Conservation (phyloP, 2,888 invertebrate species). For the Ectemnius lituratus region DNA sequence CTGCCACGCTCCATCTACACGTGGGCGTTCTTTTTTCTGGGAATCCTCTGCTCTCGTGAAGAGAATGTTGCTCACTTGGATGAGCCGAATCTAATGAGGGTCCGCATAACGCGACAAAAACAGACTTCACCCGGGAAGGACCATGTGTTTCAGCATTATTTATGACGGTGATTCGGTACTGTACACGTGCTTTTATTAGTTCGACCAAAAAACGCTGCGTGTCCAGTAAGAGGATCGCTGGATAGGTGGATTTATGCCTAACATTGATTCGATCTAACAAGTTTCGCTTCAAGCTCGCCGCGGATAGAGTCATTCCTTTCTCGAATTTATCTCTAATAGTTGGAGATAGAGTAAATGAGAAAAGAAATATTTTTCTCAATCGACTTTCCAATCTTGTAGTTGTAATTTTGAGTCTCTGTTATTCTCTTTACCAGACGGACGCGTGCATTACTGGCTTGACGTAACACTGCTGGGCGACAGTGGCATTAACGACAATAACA, state of each 20-base stretch:
- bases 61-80: conserved; percentile 34
- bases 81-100: conserved; percentile 37
- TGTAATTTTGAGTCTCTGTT: conserved; percentile 12
- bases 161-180: not conserved
- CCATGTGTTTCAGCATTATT: conserved; percentile 13
- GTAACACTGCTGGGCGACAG: conserved; percentile 6
- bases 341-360: no score
- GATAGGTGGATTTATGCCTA: not conserved
- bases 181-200: conserved; percentile 7
- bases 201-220: conserved; percentile 1
- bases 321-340: no score
- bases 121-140: not conserved
- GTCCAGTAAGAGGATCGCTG: not conserved
- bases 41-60: conserved; percentile 22
- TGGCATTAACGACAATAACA: conserved; percentile 42
- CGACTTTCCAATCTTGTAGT: not conserved
- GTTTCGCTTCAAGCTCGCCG: no score
- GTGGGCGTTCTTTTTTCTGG: conserved; percentile 37
- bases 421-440: not conserved
- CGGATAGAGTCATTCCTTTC: no score
- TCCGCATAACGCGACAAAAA: conserved; percentile 9
- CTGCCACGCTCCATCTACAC: conserved; percentile 47
- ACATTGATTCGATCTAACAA: not conserved
- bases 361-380: no score
- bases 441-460: conserved; percentile 14